Conservation (phyloP, 2,113 vertebrate genomes). For the Mystacornis crossleyi region DNA sequence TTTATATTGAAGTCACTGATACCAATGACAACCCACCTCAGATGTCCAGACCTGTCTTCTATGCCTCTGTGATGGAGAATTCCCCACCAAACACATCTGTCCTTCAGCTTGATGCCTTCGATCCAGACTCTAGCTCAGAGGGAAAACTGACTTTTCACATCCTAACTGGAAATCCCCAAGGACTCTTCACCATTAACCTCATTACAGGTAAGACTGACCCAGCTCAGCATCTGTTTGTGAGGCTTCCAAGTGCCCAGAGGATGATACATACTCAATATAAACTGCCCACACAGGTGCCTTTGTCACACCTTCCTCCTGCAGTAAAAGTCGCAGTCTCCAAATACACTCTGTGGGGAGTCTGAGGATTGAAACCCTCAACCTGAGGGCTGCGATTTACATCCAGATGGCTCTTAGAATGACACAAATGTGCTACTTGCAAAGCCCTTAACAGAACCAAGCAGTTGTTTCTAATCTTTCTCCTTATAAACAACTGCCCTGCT, state of each 20-base stretch:
- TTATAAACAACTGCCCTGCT: not conserved
- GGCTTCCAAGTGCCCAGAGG: not conserved
- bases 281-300: not conserved
- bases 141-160: constrained; percentile 89
- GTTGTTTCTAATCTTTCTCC: not conserved
- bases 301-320: not conserved
- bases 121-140: constrained; percentile 84
- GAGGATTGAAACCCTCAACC: not conserved
- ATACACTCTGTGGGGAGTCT: not conserved
- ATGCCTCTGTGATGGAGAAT: constrained; percentile 86
- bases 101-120: constrained; percentile 83
- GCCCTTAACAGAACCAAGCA: not conserved
- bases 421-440: not conserved
- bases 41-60: constrained; percentile 88
- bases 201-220: constrained; percentile 83
- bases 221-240: not conserved
- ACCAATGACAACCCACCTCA: constrained; percentile 93
- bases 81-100: constrained; percentile 78
- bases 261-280: not conserved
- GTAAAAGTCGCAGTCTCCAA: not conserved
- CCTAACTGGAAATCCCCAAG: constrained; percentile 81
- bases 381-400: not conserved
- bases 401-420: not conserved
- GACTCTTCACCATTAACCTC: constrained; percentile 81
- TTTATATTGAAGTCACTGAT: constrained; percentile 90